These are phyloP conservation scores for Eristalinus sepulchralis DNA, from an alignment of 2,888 invertebrate genomes.

Conservation along the genomic window DNA sequence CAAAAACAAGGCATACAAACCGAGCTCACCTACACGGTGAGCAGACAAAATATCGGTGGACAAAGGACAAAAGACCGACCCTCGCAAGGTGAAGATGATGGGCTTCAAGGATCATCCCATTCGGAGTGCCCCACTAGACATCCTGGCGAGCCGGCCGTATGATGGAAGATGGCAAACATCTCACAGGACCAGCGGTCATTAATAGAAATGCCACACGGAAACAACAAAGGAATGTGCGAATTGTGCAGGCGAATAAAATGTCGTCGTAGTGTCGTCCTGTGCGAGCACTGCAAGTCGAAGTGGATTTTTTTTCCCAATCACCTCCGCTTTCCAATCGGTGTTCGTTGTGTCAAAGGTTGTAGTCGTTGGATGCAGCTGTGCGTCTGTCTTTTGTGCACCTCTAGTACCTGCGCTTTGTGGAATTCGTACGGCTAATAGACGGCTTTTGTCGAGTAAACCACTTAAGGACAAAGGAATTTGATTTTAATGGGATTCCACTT, in stretches of 20 bases:
- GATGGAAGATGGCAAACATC: conserved; percentile 24
- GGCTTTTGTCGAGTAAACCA: conserved; percentile 41
- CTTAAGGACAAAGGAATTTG: conserved; percentile 49
- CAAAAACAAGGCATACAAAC: conserved; percentile 13
- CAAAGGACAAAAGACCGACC: conserved; percentile 28
- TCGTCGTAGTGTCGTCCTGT: conserved; percentile 42
- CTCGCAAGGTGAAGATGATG: conserved; percentile 1
- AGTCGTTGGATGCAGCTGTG: conserved; percentile 31
- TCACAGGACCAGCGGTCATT: conserved; percentile 46
- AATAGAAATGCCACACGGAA: conserved; percentile 58
- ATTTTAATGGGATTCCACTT: conserved; percentile 47
- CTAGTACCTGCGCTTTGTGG: conserved; percentile 30
- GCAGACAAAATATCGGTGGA: conserved; percentile 8
- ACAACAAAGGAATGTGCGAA: conserved; percentile 48
- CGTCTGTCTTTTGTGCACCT: background rate
- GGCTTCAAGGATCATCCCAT: conserved; percentile 52
- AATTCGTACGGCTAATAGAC: conserved; percentile 36
- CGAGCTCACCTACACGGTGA: background rate
- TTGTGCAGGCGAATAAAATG: conserved; percentile 41
- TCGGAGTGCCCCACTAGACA: conserved; percentile 64
- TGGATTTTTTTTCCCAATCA: conserved; percentile 46
- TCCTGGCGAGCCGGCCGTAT: conserved; percentile 62
- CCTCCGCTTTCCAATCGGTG: background rate
- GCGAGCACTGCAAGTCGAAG: conserved; percentile 15
- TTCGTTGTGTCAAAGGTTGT: background rate